Evolutionary conservation across 2,113 vertebrate genomes (phyloP).

Genomic region (Tricholaema leucomelas): DNA sequence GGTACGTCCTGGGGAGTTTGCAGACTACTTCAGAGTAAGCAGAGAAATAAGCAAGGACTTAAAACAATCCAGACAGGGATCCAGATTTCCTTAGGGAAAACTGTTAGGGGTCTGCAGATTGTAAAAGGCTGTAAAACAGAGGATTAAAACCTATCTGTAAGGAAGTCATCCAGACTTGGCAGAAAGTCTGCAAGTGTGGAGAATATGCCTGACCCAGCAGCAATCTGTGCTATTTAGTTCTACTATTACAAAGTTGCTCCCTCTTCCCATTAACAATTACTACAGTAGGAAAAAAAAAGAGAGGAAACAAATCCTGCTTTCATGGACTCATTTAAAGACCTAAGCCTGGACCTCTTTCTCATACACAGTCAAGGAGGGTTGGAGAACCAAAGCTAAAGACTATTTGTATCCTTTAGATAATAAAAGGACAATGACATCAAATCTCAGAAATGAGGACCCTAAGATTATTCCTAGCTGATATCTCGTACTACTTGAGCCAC

Average conservation of each 20-base stretch:
- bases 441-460: constrained; percentile 14
- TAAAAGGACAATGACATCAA: neutral
- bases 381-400: constrained; percentile 3
- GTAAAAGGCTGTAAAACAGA: neutral
- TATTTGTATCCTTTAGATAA: neutral
- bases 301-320: neutral
- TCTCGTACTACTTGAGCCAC: neutral
- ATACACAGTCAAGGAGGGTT: neutral
- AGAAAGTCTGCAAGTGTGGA: neutral
- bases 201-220: neutral
- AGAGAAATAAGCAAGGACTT: neutral
- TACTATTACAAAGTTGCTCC: neutral
- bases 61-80: neutral
- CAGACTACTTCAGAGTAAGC: neutral
- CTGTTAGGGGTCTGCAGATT: neutral
- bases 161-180: neutral
- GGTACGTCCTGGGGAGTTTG: neutral
- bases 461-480: constrained; percentile 6
- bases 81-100: neutral
- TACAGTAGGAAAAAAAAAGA: neutral
- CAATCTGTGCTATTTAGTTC: neutral
- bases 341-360: neutral
- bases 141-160: neutral
- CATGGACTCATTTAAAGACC: neutral
- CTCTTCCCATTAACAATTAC: neutral